These are phyloP conservation scores for Sminthurides aquaticus DNA, from an alignment of 2,888 invertebrate species.

Conservation along the genomic window DNA sequence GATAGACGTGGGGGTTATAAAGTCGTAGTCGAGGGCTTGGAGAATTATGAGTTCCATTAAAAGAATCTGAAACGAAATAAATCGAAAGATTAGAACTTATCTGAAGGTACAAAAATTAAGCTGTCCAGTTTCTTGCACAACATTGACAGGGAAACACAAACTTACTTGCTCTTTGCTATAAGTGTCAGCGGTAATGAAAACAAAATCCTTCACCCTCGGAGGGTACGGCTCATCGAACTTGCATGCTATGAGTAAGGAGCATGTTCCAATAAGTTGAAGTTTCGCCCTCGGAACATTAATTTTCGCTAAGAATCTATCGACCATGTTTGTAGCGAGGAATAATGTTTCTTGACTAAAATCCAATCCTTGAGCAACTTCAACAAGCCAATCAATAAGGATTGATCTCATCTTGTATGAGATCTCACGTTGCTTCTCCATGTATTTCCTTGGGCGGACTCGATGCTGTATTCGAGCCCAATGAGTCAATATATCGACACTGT, in stretches of 20 bases:
- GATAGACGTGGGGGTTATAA: constrained; percentile 78
- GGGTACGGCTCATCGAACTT: constrained; percentile 99
- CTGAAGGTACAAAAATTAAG: too few species aligned
- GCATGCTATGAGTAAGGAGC: constrained; percentile 91
- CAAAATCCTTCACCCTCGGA: constrained; percentile 90
- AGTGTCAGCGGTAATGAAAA: constrained; percentile 95
- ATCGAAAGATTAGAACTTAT: too few species aligned
- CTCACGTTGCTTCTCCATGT: constrained; percentile 91
- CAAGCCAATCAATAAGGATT: constrained; percentile 93
- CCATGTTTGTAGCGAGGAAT: constrained; percentile 84
- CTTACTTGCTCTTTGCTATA: constrained; percentile 70
- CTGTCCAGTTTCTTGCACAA: too few species aligned
- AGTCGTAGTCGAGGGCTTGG: constrained; percentile 78
- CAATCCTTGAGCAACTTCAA: constrained; percentile 94
- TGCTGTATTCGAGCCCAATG: constrained; percentile 31
- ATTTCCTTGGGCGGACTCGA: constrained; percentile 60
- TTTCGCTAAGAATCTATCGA: constrained; percentile 81
- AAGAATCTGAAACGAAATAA: constrained; percentile 56
- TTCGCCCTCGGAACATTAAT: constrained; percentile 91
- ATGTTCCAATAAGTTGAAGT: constrained; percentile 90
- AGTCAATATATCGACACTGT: constrained; percentile 30
- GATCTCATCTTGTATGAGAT: constrained; percentile 86
- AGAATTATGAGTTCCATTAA: constrained; percentile 91
- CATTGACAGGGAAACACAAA: too few species aligned
- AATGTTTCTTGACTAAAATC: constrained; percentile 84